phyloP scores from a whole-genome alignment of 2,888 invertebrate genomes.

The Geotrupes spiniger region DNA sequence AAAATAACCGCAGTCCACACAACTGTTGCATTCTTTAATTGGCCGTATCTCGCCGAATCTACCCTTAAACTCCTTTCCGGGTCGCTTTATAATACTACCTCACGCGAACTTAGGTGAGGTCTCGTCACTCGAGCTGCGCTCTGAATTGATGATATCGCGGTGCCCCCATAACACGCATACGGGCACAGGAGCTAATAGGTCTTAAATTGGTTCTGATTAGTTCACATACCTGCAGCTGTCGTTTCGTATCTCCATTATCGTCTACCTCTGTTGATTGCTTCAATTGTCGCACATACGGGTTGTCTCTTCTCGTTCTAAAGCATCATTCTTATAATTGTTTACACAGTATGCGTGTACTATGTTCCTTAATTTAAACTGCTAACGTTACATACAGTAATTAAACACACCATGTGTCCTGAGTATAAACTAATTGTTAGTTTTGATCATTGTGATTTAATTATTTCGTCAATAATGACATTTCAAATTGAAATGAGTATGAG shows the following conservation, averaged over 20 bases:
- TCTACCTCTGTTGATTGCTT: conserved; percentile 36
- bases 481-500: no score
- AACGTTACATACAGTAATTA: no score
- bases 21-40: conserved; percentile 9
- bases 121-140: conserved; percentile 29
- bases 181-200: conserved; percentile 47
- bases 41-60: conserved; percentile 19
- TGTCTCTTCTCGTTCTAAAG: conserved; percentile 11
- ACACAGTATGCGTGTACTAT: no score
- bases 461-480: no score
- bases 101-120: conserved; percentile 26
- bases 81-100: conserved; percentile 18
- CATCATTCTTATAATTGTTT: no score
- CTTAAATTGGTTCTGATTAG: conserved; percentile 51
- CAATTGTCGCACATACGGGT: conserved; percentile 42
- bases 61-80: conserved; percentile 9
- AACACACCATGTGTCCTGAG: no score
- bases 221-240: conserved; percentile 51
- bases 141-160: conserved; percentile 38
- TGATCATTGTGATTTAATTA: no score
- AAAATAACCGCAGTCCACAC: conserved; percentile 1
- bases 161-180: conserved; percentile 41
- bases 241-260: conserved; percentile 28
- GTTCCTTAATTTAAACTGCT: no score
- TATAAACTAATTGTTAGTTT: no score